Conservation (phyloP, 2,113 vertebrate genomes). For the Pelecanus crispus region DNA sequence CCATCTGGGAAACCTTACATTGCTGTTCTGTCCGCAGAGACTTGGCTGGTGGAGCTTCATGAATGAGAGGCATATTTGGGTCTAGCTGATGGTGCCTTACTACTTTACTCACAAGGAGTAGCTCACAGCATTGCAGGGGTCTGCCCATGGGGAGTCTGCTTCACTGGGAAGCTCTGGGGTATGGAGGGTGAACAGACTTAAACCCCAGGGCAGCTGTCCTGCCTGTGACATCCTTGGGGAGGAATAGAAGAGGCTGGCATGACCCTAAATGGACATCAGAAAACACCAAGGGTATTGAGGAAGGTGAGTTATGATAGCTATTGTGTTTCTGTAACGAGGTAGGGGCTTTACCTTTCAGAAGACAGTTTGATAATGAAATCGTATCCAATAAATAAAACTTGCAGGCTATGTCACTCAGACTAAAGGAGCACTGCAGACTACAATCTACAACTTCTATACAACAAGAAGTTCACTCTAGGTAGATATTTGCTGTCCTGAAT, state of each 20-base stretch:
- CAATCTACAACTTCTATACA: background rate
- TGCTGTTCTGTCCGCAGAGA: background rate
- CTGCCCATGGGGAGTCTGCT: background rate
- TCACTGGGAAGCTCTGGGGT: background rate
- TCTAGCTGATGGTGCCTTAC: background rate
- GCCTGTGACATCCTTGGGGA: background rate
- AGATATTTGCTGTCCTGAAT: background rate
- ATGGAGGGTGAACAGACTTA: background rate
- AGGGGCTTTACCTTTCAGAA: background rate
- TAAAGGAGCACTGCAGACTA: background rate
- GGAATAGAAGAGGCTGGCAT: background rate
- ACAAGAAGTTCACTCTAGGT: background rate
- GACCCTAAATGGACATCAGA: background rate
- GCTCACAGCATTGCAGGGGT: background rate
- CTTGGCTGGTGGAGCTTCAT: background rate
- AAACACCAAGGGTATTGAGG: background rate
- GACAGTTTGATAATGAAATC: background rate
- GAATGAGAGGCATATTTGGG: accelerated
- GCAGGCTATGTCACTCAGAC: background rate
- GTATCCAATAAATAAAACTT: background rate
- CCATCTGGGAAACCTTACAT: background rate
- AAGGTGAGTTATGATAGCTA: background rate
- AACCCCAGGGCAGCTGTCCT: background rate
- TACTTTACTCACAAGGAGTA: background rate
- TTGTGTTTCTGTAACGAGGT: background rate